Base-by-base conservation (phyloP, 2,888 invertebrate genomes). In the Drosophila prostipennis region DNA sequence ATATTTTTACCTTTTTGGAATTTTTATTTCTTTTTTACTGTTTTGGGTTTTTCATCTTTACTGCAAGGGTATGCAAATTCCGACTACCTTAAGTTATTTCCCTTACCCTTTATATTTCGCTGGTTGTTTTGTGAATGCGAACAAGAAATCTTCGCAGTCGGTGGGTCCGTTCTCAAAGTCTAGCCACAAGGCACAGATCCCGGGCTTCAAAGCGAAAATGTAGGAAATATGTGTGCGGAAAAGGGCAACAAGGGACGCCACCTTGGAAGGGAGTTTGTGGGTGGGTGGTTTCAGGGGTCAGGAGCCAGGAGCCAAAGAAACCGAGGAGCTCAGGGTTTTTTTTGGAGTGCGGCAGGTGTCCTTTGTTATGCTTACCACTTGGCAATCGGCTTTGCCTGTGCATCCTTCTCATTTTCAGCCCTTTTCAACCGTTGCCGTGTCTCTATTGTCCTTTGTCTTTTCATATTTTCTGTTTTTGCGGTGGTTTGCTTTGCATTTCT, bases 311-410 rank as follows among this genome's bases (percentile, higher is more conserved):
- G 14, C 37, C 4, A n/a, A 14, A 34, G 32, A 13, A 45, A 26
- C 26, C 26, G 26, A 57, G 72, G 64, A 61, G 58, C 58, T 48
- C 11, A 7, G 32, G 3, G 48, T 16, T 34, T 57, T 34, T 57
- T 16, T 32, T 57, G 79, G 75, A 79, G 71, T 73, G 87, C 76
- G 76, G 84, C 87, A 87, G 89, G 87, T 89, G 87, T 89, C 76
- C 85, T 89, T 89, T 87, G 87, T 87, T 85, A 77, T 87, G 81
- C 85, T 87, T 84, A 75, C 87, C 85, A 87, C 79, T 89, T 87
- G 75, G 87, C 78, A 87, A 87, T 89, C 87, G 77, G 76, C 81
- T 87, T 85, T 89, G 74, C 69, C 57, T 60, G 67, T 64, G 72
- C 56, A 63, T 57, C 53, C 19, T 59, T 40, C 36, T 43, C 29